phyloP scores from a whole-genome alignment of 2,888 invertebrate species.

The Oxystoma pomonae region DNA sequence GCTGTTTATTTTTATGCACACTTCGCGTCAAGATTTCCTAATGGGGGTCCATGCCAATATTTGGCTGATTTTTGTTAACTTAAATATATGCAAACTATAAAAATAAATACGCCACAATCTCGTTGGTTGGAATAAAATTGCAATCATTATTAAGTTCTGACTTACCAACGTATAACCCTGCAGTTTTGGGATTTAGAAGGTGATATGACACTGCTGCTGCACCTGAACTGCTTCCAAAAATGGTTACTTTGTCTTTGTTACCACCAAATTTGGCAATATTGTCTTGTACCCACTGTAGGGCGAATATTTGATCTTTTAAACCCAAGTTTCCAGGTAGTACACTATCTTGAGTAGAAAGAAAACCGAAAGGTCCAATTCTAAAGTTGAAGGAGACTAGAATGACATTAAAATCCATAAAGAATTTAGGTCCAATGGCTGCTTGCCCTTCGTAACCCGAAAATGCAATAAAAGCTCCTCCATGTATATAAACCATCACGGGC shows the following conservation, averaged over 20 bases:
- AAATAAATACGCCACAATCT: too few relatives aligned
- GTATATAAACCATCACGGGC: neutral
- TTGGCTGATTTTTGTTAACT: too few relatives aligned
- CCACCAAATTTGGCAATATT: neutral
- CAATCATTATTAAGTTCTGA: too few relatives aligned
- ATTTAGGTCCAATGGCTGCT: neutral
- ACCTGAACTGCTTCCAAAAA: neutral
- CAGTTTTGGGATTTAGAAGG: neutral
- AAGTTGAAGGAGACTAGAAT: neutral
- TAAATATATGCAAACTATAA: too few relatives aligned
- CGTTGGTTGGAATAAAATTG: too few relatives aligned
- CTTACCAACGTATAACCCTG: too few relatives aligned
- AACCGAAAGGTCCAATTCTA: neutral
- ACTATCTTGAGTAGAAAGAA: neutral
- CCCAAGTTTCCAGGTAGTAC: conserved; percentile 1
- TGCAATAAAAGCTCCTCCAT: neutral
- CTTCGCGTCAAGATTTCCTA: too few relatives aligned
- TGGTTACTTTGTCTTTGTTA: neutral
- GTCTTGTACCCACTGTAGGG: neutral
- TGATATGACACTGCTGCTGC: neutral
- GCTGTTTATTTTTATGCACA: too few relatives aligned
- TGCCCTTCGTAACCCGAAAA: neutral
- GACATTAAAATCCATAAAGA: conserved; percentile 1
- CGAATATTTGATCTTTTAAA: neutral
- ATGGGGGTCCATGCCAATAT: too few relatives aligned